Conservation (phyloP, 2,888 invertebrate genomes). For the Halictus quadricinctus region DNA sequence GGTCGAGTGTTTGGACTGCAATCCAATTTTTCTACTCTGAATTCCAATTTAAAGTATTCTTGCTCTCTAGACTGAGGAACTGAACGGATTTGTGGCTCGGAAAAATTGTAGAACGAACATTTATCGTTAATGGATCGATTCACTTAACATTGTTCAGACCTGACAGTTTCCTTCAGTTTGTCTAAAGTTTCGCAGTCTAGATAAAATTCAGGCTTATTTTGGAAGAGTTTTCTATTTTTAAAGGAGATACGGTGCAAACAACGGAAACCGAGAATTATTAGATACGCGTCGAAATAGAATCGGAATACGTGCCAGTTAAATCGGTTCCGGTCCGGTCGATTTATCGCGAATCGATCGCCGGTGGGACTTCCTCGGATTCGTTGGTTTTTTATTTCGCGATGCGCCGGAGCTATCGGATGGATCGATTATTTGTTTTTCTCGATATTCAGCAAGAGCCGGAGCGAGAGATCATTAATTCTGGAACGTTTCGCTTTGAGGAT, state of each 20-base stretch:
- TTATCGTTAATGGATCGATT: not conserved
- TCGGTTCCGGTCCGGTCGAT: not conserved
- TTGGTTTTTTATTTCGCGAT: conserved; percentile 27
- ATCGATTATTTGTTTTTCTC: conserved; percentile 66
- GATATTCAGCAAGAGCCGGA: conserved; percentile 45
- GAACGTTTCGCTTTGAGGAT: conserved; percentile 63
- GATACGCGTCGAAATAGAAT: not conserved
- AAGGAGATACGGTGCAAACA: too few species aligned
- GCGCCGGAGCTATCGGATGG: conserved; percentile 32
- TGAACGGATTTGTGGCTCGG: not conserved
- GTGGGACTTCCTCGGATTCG: not conserved
- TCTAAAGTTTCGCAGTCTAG: too few species aligned
- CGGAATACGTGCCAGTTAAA: not conserved
- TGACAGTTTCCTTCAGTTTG: too few species aligned
- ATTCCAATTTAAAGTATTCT: not conserved
- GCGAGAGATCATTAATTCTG: conserved; percentile 67
- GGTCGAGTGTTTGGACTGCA: not conserved
- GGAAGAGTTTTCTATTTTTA: too few species aligned
- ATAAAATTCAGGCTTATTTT: too few species aligned
- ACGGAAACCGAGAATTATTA: not conserved
- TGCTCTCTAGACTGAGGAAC: not conserved
- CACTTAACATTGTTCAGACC: too few species aligned
- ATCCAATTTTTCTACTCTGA: not conserved
- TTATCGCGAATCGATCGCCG: not conserved
- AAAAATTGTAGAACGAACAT: not conserved